Conservation (phyloP, 2,888 invertebrate species). For the Polydrusus cervinus region DNA sequence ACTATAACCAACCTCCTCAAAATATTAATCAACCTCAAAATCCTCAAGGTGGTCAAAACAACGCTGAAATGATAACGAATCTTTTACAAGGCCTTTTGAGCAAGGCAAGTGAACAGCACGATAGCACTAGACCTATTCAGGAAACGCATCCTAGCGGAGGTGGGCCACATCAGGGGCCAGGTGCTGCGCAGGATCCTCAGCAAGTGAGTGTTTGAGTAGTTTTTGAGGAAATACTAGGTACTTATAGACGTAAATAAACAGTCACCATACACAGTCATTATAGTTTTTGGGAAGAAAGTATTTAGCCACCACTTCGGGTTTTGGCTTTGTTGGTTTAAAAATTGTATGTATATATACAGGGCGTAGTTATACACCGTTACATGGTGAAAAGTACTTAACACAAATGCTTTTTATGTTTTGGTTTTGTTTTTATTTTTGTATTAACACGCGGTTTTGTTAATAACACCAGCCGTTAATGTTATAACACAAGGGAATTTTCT, state of each 20-base stretch:
- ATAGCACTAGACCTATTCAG: slow-evolving; percentile 47
- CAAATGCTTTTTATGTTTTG: slow-evolving; percentile 7
- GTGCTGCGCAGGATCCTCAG: slow-evolving; percentile 24
- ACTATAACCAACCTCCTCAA: slow-evolving; percentile 18
- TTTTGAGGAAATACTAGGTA: slow-evolving; percentile 13
- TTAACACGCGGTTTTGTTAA: background rate
- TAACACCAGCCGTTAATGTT: slow-evolving; percentile 2
- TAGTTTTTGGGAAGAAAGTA: background rate
- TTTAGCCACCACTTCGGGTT: background rate
- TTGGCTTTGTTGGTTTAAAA: background rate
- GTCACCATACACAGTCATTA: slow-evolving; percentile 32
- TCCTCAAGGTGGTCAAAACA: slow-evolving; percentile 10
- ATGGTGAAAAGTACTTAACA: background rate
- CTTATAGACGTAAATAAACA: slow-evolving; percentile 46
- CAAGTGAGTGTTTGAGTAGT: slow-evolving; percentile 47
- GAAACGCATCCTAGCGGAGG: slow-evolving; percentile 39
- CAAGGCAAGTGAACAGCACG: slow-evolving; percentile 46
- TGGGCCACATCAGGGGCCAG: background rate
- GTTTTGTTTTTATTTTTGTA: slow-evolving; percentile 1
- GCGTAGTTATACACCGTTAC: background rate
- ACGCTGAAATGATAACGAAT: slow-evolving; percentile 43
- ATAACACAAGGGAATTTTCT: background rate
- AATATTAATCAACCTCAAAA: slow-evolving; percentile 27
- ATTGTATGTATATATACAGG: background rate
- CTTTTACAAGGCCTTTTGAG: slow-evolving; percentile 46